Evolutionary conservation across 37 sponge, comb jelly and placozoan genomes (phyloP), one percentile per base, ranked within the genome.

Genomic region (Halisarca cf. caerulea): DNA sequence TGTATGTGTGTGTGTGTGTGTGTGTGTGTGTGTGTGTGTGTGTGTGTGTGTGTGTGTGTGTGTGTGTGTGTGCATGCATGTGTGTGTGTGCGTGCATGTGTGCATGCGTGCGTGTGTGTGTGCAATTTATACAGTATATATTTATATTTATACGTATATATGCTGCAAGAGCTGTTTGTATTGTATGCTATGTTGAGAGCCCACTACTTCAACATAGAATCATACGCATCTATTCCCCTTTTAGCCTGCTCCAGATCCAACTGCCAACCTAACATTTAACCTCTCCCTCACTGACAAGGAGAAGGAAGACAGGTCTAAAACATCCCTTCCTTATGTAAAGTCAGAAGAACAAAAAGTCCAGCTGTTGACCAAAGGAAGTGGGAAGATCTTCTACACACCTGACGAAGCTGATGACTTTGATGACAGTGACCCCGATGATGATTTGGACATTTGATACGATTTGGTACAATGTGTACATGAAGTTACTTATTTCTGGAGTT

Each of bases 401-500:
- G 95, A 94, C 59, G 92, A 94, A 3, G 86, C 58, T 2, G 92
- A 94, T 58, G 95, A 93, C 33, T 84, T 71, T n/a, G 94, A 93
- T 75, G 91, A 94, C 0, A 85, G 85, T 33, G 95, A 94, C 66
- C 95, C 95, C 35, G 95, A 94, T 68, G 95, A 94, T 80, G 95
- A 94, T 42, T 54, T 94, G 21, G 92, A 94, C 78, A 83, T 94
- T 41, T 94, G 40, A 84, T n/a, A n/a, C n/a, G n/a, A n/a, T n/a
- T n/a, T n/a, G n/a, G n/a, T n/a, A n/a, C n/a, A n/a, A n/a, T n/a
- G n/a, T n/a, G n/a, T n/a, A n/a, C n/a, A n/a, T n/a, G n/a, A n/a
- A n/a, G n/a, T n/a, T n/a, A n/a, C n/a, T n/a, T n/a, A n/a, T n/a
- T n/a, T n/a, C n/a, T n/a, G n/a, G n/a, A n/a, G n/a, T n/a, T n/a